Evolutionary conservation across 2,888 invertebrate genomes (phyloP), one percentile per base, ranked within the genome.

Genomic region (Patella caerulea): DNA sequence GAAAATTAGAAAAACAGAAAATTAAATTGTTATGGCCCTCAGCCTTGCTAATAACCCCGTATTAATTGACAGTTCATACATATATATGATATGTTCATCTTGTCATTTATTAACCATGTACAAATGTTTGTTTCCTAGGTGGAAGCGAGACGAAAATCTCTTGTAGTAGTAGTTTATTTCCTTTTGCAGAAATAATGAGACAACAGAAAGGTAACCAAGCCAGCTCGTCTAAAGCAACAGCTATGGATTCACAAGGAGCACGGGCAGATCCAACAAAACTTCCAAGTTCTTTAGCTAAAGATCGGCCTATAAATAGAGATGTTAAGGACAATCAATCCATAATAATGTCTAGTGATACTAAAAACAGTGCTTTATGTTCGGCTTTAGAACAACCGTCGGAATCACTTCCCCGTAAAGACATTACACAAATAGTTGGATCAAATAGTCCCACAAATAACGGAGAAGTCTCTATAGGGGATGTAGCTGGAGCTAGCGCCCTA

Each of bases 381-480:
- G 65, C 65, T 24, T 65, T 65, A 65, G 65, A 65, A 65, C 65
- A 65, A 65, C 65, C 65, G 19, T 65, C 65, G 24, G 65, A 65
- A 24, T 24, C 65, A 19, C 65, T 65, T 65, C 65, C 65, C 24
- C 65, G 65, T 65, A 65, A 65, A 65, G 65, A 65, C 65, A 65
- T 24, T 65, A 24, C 65, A 19, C 65, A 65, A 19, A 24, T 65
- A 65, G 19, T 24, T 24, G 65, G 65, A 65, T 65, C 71, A 9
- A 71, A 73, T 53, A 77, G 72, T 4, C 65, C 59, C 59, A 56
- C 77, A 19, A 24, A 77, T 9, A 24, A 77, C 2, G 71, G 79
- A 53, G 72, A 76, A 4, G 45, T 45, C 45, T 45, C 45, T 45
- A 45, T 45, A 45, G 45, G 45, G 45, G 54, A 71, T 12, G 71